Percentiles rank a stretch among this genome's conserved stretches.
phyloP scores from a whole-genome alignment of 2,113 vertebrate species.

The Eudorcas thomsonii region DNA sequence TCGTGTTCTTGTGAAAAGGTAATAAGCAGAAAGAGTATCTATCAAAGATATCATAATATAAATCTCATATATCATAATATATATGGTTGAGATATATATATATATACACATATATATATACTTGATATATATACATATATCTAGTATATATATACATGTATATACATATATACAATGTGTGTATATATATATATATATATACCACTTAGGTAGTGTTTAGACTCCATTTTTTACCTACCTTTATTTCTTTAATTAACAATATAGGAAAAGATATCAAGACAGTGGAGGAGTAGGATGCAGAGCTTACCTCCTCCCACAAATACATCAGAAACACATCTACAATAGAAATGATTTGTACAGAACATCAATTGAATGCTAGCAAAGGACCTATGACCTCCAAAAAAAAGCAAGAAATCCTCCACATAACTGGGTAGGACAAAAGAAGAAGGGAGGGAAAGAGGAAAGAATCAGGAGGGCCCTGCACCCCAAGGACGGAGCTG shows the following conservation, averaged over 20 bases:
- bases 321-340: background rate
- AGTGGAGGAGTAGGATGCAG: background rate
- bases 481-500: background rate
- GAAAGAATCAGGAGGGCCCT: background rate
- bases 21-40: background rate
- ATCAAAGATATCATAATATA: background rate
- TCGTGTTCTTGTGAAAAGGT: background rate
- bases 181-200: background rate
- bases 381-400: background rate
- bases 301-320: background rate
- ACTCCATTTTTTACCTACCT: background rate
- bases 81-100: background rate
- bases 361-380: background rate
- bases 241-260: background rate
- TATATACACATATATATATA: no score
- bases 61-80: background rate
- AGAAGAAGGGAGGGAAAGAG: no score
- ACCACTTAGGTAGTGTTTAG: background rate
- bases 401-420: background rate
- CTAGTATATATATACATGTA: no score
- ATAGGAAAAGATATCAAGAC: background rate
- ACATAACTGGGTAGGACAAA: background rate
- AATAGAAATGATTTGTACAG: background rate
- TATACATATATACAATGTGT: no score
- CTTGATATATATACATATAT: background rate